Percentiles rank a stretch among this genome's conserved stretches.
Conservation (phyloP, 2,797 vertebrate species). For the Mormyrops boulengeri region DNA sequence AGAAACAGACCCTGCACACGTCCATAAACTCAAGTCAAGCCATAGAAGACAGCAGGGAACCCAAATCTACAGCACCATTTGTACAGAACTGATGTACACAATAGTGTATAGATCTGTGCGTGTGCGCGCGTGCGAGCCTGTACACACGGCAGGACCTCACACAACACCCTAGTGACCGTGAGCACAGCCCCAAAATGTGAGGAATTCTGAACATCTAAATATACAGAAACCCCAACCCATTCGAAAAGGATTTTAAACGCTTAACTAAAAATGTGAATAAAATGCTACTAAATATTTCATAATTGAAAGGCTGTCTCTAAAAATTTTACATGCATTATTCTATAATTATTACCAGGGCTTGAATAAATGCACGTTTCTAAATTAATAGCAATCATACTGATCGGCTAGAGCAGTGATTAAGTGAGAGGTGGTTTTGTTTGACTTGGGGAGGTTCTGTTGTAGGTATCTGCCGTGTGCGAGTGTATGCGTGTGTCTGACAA, state of each 20-base stretch:
- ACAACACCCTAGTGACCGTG: neutral
- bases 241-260: neutral
- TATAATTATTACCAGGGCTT: neutral
- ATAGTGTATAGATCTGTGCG: neutral
- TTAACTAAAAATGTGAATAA: neutral
- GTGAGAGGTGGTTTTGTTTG: neutral
- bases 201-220: neutral
- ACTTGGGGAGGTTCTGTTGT: neutral
- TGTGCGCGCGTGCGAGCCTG: neutral
- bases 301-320: neutral
- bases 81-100: slow-evolving; percentile 7
- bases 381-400: neutral
- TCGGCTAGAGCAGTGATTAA: neutral
- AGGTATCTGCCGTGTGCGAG: neutral
- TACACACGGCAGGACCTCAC: neutral
- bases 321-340: neutral
- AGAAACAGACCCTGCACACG: neutral
- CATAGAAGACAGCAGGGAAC: slow-evolving; percentile 23
- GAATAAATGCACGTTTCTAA: neutral
- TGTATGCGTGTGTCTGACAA: neutral
- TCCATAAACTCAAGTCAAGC: slow-evolving; percentile 14
- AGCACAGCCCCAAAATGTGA: neutral
- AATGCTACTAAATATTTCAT: neutral
- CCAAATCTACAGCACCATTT: slow-evolving; percentile 14
- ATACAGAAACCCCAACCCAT: neutral